Conservation (phyloP, 2,113 vertebrate genomes). For the Actenoides hombroni region DNA sequence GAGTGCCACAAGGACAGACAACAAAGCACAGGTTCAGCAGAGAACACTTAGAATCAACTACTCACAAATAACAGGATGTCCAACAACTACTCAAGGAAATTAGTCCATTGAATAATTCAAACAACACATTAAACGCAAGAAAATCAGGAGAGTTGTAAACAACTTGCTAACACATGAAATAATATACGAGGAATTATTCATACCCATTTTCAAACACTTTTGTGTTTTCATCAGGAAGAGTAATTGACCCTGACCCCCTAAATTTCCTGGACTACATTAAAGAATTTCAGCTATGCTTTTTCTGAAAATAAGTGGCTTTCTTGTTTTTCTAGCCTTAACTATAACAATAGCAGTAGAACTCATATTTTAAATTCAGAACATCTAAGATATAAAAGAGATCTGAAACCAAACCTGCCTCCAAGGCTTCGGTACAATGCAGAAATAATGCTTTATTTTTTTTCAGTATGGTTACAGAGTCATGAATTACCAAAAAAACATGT, state of each 20-base stretch:
- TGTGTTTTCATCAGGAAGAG: not conserved
- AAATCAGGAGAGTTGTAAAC: not conserved
- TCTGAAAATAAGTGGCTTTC: not conserved
- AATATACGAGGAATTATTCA: not conserved
- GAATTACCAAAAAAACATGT: not conserved
- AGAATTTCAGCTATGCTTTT: not conserved
- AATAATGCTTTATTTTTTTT: not conserved
- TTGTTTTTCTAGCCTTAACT: not conserved
- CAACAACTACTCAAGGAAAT: not conserved
- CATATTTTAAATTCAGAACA: not conserved
- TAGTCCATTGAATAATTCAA: not conserved
- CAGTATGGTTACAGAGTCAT: not conserved
- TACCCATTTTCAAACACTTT: not conserved
- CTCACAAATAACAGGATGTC: not conserved
- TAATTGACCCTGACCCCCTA: not conserved
- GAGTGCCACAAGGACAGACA: not conserved
- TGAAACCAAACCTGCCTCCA: not conserved
- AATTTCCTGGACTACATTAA: not conserved
- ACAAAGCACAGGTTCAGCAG: not conserved
- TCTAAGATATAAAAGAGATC: not conserved
- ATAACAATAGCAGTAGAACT: not conserved
- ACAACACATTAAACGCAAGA: not conserved
- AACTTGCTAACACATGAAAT: not conserved
- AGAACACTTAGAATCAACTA: not conserved
- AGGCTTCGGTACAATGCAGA: not conserved